A percentile compares a stretch with the other conserved stretches of the same genome.
These are phyloP conservation scores for Eubucco bourcierii DNA, from an alignment of 2,113 vertebrate genomes.

Conservation along the genomic window DNA sequence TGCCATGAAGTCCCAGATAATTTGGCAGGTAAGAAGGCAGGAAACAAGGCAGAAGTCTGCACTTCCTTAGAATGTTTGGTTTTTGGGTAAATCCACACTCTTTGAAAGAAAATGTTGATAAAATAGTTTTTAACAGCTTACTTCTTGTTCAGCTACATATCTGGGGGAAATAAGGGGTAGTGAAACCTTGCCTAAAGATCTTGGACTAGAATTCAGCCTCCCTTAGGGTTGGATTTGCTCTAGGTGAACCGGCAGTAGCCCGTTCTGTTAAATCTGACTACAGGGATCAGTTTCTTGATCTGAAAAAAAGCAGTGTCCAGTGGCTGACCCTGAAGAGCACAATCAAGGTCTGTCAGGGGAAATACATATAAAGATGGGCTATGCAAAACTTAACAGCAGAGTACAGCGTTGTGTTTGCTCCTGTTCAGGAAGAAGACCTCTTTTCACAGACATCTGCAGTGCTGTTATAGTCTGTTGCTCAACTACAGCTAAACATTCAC, in stretches of 20 bases:
- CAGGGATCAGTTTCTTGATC: background rate
- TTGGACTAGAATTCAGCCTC: background rate
- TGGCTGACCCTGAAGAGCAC: background rate
- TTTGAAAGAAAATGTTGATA: background rate
- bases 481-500: fast-evolving
- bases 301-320: background rate
- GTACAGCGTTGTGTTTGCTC: background rate
- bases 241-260: background rate
- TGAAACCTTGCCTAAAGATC: background rate
- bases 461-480: background rate
- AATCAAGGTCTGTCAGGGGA: conserved; percentile 30
- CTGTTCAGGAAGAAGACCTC: background rate
- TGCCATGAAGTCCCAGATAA: background rate
- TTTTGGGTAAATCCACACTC: background rate
- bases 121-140: conserved; percentile 13
- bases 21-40: background rate
- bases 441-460: background rate
- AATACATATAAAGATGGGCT: background rate
- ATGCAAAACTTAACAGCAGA: background rate
- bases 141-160: background rate
- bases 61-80: background rate
- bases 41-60: background rate
- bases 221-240: background rate
- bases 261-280: conserved; percentile 4
- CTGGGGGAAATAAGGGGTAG: background rate